Evolutionary conservation across 2,113 vertebrate species (phyloP).

Genomic region (Apistogramma diplotaenia): DNA sequence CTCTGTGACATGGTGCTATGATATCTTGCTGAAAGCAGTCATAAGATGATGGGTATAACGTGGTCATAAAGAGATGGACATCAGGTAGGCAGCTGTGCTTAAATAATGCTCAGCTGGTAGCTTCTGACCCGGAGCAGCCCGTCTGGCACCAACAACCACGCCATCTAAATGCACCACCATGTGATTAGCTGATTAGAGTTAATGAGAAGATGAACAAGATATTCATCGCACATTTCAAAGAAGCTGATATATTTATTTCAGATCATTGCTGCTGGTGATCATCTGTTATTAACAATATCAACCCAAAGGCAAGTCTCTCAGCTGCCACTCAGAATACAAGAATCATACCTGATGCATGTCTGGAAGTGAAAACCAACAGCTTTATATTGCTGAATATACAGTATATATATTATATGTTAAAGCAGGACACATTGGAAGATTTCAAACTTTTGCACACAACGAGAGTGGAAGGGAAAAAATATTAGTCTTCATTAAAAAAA

Average conservation of each 20-base stretch:
- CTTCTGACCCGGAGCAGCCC: not conserved
- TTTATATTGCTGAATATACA: slow-evolving; percentile 37
- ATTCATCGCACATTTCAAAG: slow-evolving; percentile 18
- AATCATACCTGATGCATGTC: slow-evolving; percentile 39
- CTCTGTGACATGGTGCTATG: too few relatives aligned
- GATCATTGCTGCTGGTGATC: slow-evolving; percentile 54
- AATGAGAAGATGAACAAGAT: not conserved
- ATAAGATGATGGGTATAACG: too few relatives aligned
- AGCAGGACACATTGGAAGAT: slow-evolving; percentile 45
- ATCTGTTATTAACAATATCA: slow-evolving; percentile 43
- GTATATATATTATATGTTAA: slow-evolving; percentile 16
- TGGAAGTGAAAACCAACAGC: slow-evolving; percentile 29
- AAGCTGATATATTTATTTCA: slow-evolving; percentile 45
- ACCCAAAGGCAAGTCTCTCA: slow-evolving; percentile 44
- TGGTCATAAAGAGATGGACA: too few relatives aligned
- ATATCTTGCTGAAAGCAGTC: too few relatives aligned
- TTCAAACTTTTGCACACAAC: not conserved
- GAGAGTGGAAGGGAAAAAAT: slow-evolving; percentile 11
- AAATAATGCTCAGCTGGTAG: too few relatives aligned
- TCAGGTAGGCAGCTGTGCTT: too few relatives aligned
- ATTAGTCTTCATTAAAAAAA: slow-evolving; percentile 66
- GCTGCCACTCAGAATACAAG: slow-evolving; percentile 43
- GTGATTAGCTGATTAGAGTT: not conserved
- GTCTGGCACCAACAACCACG: not conserved
- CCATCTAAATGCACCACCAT: too few relatives aligned